Evolutionary conservation across 2,113 vertebrate genomes (phyloP), one percentile per base, ranked within the genome.

Genomic region (Cisticola juncidis): DNA sequence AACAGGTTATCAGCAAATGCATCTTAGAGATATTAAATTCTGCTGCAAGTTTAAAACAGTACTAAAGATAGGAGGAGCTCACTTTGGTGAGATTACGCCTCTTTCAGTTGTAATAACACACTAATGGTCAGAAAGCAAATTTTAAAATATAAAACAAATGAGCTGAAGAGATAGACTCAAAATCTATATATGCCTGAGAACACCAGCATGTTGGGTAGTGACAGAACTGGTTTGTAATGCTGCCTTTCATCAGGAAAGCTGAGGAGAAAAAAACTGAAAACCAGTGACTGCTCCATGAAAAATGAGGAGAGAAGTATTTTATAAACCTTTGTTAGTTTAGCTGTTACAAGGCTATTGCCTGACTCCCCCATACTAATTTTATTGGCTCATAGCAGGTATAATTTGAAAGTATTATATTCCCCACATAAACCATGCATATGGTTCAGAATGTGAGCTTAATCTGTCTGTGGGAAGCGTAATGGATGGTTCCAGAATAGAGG

Each of bases 291-390:
- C 21, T 8, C 58, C 56, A 86, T 94, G 91, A 96, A 97, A 97
- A 96, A 96, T 88, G 80, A 94, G 81, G 93, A 94, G 92, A 94
- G 87, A 91, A 86, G n/a, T 68, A 79, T 95, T 93, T 88, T 93
- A 92, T 77, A 95, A 80, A 79, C 48, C 76, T 94, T 95, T 95
- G 87, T 95, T 95, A 90, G 91, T 91, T 95, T 95, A 97, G 76
- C 92, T 97, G 92, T 95, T 92, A 70, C 42, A 86, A 88, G 61
- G 53, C 72, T 86, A 72, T 95, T 95, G 66, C 81, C 48, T 94
- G 91, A 92, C 74, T 31, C 78, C 61, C 33, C 54, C 70, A 81
- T 25, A 86, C 58, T 94, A 86, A 92, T 95, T 96, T 95, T 90
- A 96, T 79, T 95, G 95, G 83, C 86, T 96, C 88, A 44, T 7